Base-by-base conservation (phyloP, 2,888 invertebrate genomes). In the Melanostoma scalare region DNA sequence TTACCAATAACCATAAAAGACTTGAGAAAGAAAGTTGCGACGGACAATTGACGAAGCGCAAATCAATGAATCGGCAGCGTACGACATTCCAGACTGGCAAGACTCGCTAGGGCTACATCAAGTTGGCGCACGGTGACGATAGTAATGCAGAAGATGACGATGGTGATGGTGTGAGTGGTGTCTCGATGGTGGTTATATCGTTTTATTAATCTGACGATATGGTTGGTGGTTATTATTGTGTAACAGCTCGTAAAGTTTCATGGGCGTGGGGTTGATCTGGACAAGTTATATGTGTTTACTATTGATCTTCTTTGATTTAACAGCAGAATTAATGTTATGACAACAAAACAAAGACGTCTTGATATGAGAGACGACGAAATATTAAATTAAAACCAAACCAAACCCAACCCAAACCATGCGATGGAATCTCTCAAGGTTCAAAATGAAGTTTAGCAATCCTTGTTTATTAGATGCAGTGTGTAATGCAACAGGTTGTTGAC, bases 1-100 rank as follows among this genome's bases (percentile, higher is more conserved):
- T 80, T 58, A 69, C 58, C 65, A 71, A 69, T 74, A 63, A 58
- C 56, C 56, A 75, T 52, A 52, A 44, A 44, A 50, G 8, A 46
- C 50, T 80, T 58, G 36, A 75, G 65, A 80, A 80, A 80, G 80
- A 79, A 79, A 79, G 79, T 63, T 56, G 50, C n/a, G 50, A 74
- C 31, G 40, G 48, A 67, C 48, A 38, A 61, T 36, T 8, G 61
- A 53, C 44, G 30, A 44, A 52, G 56, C 56, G 52, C 63, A 68
- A 53, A 74, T 50, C 20, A 44, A 52, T 61, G 38, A 68, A 60
- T 68, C 75, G 75, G 30, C 30, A 36, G 35, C 63, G 36, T 31
- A 48, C n/a, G 42, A 50, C 35, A 46, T 69, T 68, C 44, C 50
- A 31, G 30, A 42, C 52, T 38, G 46, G 46, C 42, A 31, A 44